A percentile compares a stretch with the other conserved stretches of the same genome.
Evolutionary conservation across 2,888 invertebrate genomes (phyloP).

Genomic region (Lasioglossum calceatum): DNA sequence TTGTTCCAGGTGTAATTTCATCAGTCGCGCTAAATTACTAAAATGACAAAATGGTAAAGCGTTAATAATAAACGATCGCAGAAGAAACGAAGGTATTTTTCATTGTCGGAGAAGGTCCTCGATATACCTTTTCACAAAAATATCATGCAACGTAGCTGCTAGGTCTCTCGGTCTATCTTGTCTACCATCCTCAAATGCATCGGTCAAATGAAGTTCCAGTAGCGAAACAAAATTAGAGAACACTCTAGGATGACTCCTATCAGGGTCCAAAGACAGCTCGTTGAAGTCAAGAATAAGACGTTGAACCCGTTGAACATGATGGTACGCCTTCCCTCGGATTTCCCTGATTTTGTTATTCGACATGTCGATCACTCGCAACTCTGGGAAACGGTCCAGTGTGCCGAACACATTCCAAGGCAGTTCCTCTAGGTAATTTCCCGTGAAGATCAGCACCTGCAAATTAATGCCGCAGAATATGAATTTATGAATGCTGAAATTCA

Average conservation of each 20-base stretch:
- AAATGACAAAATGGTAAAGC: constrained; percentile 21
- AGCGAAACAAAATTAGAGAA: constrained; percentile 90
- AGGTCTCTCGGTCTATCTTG: constrained; percentile 86
- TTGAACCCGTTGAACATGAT: constrained; percentile 89
- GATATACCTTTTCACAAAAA: constrained; percentile 87
- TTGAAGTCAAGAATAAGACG: constrained; percentile 90
- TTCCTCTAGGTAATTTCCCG: constrained; percentile 88
- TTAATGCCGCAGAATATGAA: too few species aligned
- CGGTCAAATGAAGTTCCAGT: constrained; percentile 89
- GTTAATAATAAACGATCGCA: background rate
- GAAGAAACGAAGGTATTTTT: background rate
- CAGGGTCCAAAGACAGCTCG: constrained; percentile 87
- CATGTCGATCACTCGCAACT: constrained; percentile 89
- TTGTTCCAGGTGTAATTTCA: constrained; percentile 90
- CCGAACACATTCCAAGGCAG: constrained; percentile 91
- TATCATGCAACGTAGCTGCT: constrained; percentile 89
- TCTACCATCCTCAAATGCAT: constrained; percentile 89
- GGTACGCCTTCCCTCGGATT: constrained; percentile 91
- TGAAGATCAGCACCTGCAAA: constrained; percentile 88
- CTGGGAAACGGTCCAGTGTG: constrained; percentile 86
- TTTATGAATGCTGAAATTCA: background rate
- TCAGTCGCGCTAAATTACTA: constrained; percentile 87
- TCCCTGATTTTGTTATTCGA: constrained; percentile 89
- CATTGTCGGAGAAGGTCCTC: background rate
- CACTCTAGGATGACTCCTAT: constrained; percentile 88